These are phyloP conservation scores for Echinops telfairi DNA, from an alignment of 2,113 vertebrate genomes.

Conservation along the genomic window DNA sequence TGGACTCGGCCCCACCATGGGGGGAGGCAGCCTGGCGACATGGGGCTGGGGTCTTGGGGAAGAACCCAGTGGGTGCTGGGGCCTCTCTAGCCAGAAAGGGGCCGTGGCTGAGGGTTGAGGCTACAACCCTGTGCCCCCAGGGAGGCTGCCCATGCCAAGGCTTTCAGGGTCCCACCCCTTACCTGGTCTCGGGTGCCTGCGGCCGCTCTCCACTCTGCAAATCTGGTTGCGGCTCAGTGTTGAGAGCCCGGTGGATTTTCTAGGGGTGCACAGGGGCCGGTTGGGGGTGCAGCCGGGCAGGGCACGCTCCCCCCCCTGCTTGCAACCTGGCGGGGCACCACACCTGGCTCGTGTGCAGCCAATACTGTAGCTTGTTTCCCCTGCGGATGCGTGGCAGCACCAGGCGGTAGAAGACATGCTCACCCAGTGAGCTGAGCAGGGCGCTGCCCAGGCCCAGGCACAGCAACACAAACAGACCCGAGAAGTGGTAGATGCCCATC, in stretches of 20 bases:
- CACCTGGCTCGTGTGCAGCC: conserved; percentile 97
- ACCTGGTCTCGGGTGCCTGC: conserved; percentile 72
- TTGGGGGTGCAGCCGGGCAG: accelerated
- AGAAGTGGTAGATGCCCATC: conserved; percentile 96
- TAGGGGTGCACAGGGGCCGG: conserved; percentile 68
- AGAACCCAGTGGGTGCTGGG: too few relatives aligned
- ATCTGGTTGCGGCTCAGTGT: conserved; percentile 87
- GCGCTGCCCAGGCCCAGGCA: conserved; percentile 93
- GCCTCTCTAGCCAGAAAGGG: too few relatives aligned
- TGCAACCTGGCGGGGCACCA: background rate
- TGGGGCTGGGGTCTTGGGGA: too few relatives aligned
- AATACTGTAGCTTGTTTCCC: conserved; percentile 92
- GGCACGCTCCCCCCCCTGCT: accelerated
- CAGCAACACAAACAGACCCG: conserved; percentile 93
- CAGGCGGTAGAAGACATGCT: conserved; percentile 92
- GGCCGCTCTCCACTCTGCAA: conserved; percentile 77
- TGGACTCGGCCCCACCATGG: too few relatives aligned
- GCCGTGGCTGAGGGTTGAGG: too few relatives aligned
- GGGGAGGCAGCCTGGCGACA: too few relatives aligned
- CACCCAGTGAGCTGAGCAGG: conserved; percentile 91
- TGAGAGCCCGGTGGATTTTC: conserved; percentile 96
- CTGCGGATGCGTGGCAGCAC: conserved; percentile 92
- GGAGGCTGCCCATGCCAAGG: too few relatives aligned
- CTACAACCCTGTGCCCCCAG: too few relatives aligned
- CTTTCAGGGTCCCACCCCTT: background rate